These are phyloP conservation scores for Octomys mimax DNA, from an alignment of 2,797 vertebrate genomes.

Conservation along the genomic window DNA sequence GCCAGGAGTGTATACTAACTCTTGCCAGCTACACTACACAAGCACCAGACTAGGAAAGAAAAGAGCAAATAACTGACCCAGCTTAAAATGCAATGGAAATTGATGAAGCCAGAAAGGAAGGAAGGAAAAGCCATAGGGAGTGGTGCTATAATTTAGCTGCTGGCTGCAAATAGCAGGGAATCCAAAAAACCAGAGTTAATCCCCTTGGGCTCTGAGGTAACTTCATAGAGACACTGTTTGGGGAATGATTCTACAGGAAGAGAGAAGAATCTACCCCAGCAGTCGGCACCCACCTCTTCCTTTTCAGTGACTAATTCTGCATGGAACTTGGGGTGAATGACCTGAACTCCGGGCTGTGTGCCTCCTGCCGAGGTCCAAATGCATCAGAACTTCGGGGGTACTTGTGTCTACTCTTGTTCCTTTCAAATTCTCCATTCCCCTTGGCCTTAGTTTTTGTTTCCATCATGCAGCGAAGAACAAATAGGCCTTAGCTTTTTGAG, in stretches of 20 bases:
- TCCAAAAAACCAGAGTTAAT: not conserved
- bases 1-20: constrained; percentile 58
- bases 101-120: constrained; percentile 33
- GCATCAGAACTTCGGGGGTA: not conserved
- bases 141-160: not conserved
- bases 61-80: constrained; percentile 60
- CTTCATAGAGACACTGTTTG: not conserved
- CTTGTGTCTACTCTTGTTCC: not conserved
- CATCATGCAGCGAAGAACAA: not conserved
- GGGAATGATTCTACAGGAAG: constrained; percentile 56
- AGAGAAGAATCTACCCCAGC: not conserved
- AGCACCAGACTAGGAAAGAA: constrained; percentile 58
- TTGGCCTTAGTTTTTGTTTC: not conserved
- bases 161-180: constrained; percentile 45
- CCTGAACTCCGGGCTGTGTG: not conserved
- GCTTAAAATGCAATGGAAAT: constrained; percentile 47
- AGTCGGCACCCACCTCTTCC: not conserved
- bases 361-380: not conserved
- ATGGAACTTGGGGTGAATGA: not conserved
- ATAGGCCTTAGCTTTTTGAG: not conserved
- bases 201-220: not conserved
- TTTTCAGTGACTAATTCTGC: not conserved
- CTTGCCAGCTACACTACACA: constrained; percentile 39
- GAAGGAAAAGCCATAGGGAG: not conserved
- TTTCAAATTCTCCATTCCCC: not conserved